Evolutionary conservation across 1,140 invertebrate species (phyloP), one percentile per base, ranked within the genome.

Genomic region (Drosophila willistoni): DNA sequence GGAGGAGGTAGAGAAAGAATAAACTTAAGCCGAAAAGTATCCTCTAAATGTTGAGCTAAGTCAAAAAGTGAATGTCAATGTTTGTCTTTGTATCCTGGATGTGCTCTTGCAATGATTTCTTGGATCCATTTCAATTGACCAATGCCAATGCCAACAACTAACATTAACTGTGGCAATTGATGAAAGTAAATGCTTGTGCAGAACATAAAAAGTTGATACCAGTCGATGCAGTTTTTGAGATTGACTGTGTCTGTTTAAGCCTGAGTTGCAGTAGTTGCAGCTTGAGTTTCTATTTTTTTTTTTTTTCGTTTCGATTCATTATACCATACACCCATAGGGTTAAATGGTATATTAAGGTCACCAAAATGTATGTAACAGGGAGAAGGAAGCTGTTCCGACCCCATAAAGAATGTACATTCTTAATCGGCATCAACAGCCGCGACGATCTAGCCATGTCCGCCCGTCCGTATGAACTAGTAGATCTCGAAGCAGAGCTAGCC

Each of bases 151-250:
- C 17, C 17, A 22, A 51, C 7, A 2, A 14, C 44, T 10, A 44
- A 29, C 29, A 34, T 61, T 57, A 57, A 67, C 29, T 61, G 29
- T 71, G 56, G 71, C 71, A 75, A 57, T 29, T 77, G 76, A 77
- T 77, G 73, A 77, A 77, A 77, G 73, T 77, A 77, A 77, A 77
- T 60, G 77, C 76, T 77, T 77, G 64, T 76, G 73, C 76, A 77
- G 73, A 77, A 77, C 73, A 76, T 70, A 77, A 76, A 70, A 77
- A 77, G 73, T 77, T 77, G 73, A 77, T 77, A 59, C 41, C 64
- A 41, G 71, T 42, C n/a, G 61, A 25, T 34, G n/a, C 25, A 29
- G n/a, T 3, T 47, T 42, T 42, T 17, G 7, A 63, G 29, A 47
- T 42, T 44, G 36, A 17, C 22, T 22, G 41, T 29, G 25, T 6